Base-by-base conservation (phyloP, 2,888 invertebrate species). In the Netelia inedita region DNA sequence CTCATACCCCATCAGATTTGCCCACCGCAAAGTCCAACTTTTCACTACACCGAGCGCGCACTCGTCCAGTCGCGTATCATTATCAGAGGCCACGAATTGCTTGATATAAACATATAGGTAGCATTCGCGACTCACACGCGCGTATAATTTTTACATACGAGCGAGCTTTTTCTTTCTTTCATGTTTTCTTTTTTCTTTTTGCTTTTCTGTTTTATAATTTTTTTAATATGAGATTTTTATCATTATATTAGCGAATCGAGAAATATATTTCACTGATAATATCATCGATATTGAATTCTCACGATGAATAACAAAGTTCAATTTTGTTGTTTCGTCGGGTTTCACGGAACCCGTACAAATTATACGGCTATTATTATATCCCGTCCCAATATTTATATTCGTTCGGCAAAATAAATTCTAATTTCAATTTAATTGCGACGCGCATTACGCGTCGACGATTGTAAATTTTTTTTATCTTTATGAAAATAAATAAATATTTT, bases 81-180 rank as follows among this genome's bases (percentile, higher is more conserved):
- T 71, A 63, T 69, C 55, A 73, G 68, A 61, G 73, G 65, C 57
- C 59, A 71, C 65, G 41, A 19, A 63, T 66, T 65, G 74, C 57
- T 57, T 66, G 71, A 66, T 81, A 66, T 23, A 71, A 75, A 83
- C 71, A 53, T 73, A 78, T 73, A 19, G 46, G 28, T 5, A 28
- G 28, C 0, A 28, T 28, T 28, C 5, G 28, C 5, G 14, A 9
- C 16, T 14, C 41, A 9, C 41, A 46, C 46, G 14, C 11, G 14
- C 46, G 2, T 46, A 46, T 28, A 28, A 53, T 53, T 53, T 53
- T 53, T 53, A 53, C 16, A 14, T 43, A 11, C 43, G n/a, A 19
- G 35, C 19, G 28, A 11, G 11, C 10, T 43, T 1, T 66, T 66
- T 66, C 43, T 43, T 43, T 21, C 19, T 41, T 43, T 66, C 21